Conservation (phyloP, 1,140 invertebrate species). For the Aleiodes sp. region DNA sequence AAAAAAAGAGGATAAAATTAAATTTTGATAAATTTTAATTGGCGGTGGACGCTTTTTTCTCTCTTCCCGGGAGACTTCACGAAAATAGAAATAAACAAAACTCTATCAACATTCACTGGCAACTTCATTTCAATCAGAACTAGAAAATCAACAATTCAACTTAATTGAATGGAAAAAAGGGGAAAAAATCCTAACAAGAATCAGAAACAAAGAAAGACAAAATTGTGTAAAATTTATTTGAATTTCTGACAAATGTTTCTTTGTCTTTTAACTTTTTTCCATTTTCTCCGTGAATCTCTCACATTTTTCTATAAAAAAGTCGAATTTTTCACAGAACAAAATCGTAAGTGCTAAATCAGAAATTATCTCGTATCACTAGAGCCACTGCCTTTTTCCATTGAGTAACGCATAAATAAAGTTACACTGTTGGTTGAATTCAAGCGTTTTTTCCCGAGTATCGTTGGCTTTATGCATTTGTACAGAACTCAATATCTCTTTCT, state of each 20-base stretch:
- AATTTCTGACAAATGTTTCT: constrained; percentile 12
- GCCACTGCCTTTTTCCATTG: constrained; percentile 62
- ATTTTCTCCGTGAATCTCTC: constrained; percentile 48
- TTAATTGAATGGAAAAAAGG: too few relatives aligned
- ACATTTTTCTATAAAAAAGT: constrained; percentile 56
- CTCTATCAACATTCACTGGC: too few relatives aligned
- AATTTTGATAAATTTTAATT: constrained; percentile 6
- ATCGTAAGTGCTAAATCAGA: constrained; percentile 61
- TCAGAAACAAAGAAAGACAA: too few relatives aligned
- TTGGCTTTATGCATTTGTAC: constrained; percentile 24
- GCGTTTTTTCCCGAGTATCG: constrained; percentile 16
- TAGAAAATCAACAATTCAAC: too few relatives aligned
- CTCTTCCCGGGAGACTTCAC: too few relatives aligned
- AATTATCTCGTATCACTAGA: constrained; percentile 63
- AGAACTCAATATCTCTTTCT: constrained; percentile 18
- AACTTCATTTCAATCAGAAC: too few relatives aligned
- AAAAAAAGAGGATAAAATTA: not conserved
- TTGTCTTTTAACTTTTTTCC: not conserved
- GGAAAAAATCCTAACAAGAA: too few relatives aligned
- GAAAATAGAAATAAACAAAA: too few relatives aligned
- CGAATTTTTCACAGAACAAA: constrained; percentile 41
- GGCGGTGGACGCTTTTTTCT: not conserved
- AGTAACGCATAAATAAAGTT: constrained; percentile 62
- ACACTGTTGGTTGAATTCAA: too few relatives aligned
- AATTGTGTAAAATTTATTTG: too few relatives aligned